A percentile compares a stretch with the other conserved stretches of the same genome.
Evolutionary conservation across 2,113 vertebrate species (phyloP).

Genomic region (Corythornis cristatus): DNA sequence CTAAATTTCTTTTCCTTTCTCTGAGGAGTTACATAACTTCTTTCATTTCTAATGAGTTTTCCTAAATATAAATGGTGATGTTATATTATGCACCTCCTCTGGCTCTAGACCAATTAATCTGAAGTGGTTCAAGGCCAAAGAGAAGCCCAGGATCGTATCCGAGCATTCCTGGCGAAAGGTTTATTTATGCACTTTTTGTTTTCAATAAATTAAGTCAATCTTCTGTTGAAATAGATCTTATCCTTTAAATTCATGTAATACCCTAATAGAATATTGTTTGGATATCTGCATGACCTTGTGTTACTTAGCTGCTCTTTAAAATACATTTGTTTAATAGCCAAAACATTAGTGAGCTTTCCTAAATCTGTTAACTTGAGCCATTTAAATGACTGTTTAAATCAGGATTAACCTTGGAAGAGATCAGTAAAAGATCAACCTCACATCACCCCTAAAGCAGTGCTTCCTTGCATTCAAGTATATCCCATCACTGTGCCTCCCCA

Average conservation of each 20-base stretch:
- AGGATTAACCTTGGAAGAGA: conserved; percentile 30
- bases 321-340: conserved; percentile 5
- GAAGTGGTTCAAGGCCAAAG: conserved; percentile 71
- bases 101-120: conserved; percentile 50
- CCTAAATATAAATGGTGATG: conserved; percentile 69
- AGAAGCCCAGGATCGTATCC: not conserved
- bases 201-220: not conserved
- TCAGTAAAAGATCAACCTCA: conserved; percentile 19
- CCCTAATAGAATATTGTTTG: not conserved
- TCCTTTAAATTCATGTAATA: not conserved
- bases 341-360: not conserved
- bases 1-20: conserved; percentile 64
- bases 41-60: conserved; percentile 64
- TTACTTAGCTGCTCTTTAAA: conserved; percentile 3
- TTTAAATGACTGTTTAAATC: conserved; percentile 19
- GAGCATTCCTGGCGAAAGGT: not conserved
- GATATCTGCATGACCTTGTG: not conserved
- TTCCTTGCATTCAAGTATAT: not conserved
- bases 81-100: conserved; percentile 45
- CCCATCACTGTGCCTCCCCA: not conserved
- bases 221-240: conserved; percentile 20
- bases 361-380: conserved; percentile 2
- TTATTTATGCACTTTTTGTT: not conserved
- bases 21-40: conserved; percentile 65
- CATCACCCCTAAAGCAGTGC: not conserved